phyloP scores from a whole-genome alignment of 92 coral and sea anemone genomes.

The Isaurus tuberculatus region DNA sequence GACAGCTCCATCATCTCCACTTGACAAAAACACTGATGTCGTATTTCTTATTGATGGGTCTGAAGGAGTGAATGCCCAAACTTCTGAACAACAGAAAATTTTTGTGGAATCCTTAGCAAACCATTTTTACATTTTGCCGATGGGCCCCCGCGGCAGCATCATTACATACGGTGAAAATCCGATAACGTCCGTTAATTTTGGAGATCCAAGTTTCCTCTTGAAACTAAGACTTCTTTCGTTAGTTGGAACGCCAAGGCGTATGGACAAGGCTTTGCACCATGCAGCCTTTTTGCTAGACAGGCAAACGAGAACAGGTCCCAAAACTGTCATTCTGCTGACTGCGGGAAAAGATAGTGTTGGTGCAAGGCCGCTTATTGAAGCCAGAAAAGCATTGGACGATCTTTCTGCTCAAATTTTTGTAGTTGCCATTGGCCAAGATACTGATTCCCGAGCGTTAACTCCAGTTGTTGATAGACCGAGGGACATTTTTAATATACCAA shows the following conservation, averaged over 20 bases:
- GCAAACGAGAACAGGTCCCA: slow-evolving; percentile 51
- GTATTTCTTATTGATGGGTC: slow-evolving; percentile 64
- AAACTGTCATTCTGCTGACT: slow-evolving; percentile 50
- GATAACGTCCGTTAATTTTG: slow-evolving; percentile 12
- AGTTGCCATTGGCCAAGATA: slow-evolving; percentile 46
- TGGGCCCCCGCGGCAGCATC: slow-evolving; percentile 50
- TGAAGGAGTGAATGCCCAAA: slow-evolving; percentile 43
- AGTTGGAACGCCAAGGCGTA: slow-evolving; percentile 27
- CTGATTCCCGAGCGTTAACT: slow-evolving; percentile 29
- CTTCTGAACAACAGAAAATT: slow-evolving; percentile 51
- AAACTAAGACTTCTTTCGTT: slow-evolving; percentile 12
- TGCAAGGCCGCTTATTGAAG: slow-evolving; percentile 49
- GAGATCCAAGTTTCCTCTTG: slow-evolving; percentile 1
- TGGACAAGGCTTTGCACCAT: slow-evolving; percentile 53
- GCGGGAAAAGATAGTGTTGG: slow-evolving; percentile 53
- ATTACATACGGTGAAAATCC: slow-evolving; percentile 54
- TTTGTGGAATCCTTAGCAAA: slow-evolving; percentile 53
- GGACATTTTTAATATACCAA: slow-evolving; percentile 44
- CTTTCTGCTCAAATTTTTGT: slow-evolving; percentile 55
- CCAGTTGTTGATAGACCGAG: slow-evolving; percentile 15
- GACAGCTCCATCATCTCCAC: slow-evolving; percentile 39
- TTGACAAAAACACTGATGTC: slow-evolving; percentile 43
- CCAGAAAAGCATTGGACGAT: slow-evolving; percentile 47
- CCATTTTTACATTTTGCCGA: slow-evolving; percentile 48
- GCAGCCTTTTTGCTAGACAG: slow-evolving; percentile 29